Percentiles rank a stretch among this genome's conserved stretches.
Evolutionary conservation across 2,113 vertebrate genomes (phyloP).

Genomic region (Otolemur garnettii): DNA sequence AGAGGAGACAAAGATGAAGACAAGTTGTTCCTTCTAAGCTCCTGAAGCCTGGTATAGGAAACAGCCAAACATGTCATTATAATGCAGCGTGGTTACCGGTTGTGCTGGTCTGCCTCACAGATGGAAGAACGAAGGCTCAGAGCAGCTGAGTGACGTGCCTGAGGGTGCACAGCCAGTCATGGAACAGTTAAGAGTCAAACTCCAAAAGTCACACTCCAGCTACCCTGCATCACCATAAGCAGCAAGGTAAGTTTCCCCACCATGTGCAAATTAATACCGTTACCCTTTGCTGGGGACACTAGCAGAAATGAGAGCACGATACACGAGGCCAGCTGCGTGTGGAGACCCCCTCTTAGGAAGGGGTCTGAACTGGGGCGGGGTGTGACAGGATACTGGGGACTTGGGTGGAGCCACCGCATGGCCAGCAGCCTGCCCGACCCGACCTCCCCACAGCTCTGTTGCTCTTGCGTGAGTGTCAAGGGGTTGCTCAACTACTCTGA

Average conservation of each 20-base stretch:
- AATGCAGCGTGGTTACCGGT: not conserved
- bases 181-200: too few species aligned
- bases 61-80: not conserved
- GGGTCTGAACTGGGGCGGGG: not conserved
- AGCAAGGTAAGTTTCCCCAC: not conserved
- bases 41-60: not conserved
- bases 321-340: not conserved
- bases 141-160: not conserved
- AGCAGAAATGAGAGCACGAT: not conserved
- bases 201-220: not conserved
- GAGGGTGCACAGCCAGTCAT: not conserved
- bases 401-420: not conserved
- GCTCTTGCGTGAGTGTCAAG: too few species aligned
- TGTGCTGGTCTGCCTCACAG: not conserved
- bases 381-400: not conserved
- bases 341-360: not conserved
- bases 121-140: not conserved
- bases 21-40: not conserved
- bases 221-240: not conserved
- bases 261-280: not conserved
- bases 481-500: not conserved
- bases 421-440: too few species aligned
- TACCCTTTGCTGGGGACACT: too few species aligned
- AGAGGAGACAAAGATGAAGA: not conserved
- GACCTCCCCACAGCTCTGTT: not conserved